phyloP scores from a whole-genome alignment of 1,140 invertebrate genomes.

The Coptotermes formosanus region DNA sequence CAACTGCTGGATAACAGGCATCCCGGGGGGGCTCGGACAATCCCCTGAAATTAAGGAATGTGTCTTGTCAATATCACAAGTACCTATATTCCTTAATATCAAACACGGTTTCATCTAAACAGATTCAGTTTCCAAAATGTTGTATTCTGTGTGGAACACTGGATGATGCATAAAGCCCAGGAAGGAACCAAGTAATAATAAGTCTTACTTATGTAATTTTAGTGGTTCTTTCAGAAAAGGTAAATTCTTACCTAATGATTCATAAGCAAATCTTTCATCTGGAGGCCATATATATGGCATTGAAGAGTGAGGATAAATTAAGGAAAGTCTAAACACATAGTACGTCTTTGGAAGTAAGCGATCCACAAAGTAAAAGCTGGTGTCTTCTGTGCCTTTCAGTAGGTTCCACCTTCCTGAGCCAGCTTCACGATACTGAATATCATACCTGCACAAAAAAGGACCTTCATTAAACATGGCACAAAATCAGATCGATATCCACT shows the following conservation, averaged over 20 bases:
- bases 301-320: slow-evolving; percentile 62
- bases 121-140: too few relatives aligned
- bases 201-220: too few relatives aligned
- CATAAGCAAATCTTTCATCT: slow-evolving; percentile 66
- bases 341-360: slow-evolving; percentile 65
- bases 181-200: too few relatives aligned
- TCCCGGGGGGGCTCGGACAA: slow-evolving; percentile 63
- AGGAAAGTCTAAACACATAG: slow-evolving; percentile 70
- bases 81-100: too few relatives aligned
- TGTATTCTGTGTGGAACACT: too few relatives aligned
- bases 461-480: too few relatives aligned
- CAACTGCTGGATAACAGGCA: slow-evolving; percentile 62
- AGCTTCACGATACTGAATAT: slow-evolving; percentile 38
- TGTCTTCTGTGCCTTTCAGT: neutral
- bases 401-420: slow-evolving; percentile 46
- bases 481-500: too few relatives aligned
- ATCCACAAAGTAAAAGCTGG: neutral
- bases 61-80: too few relatives aligned
- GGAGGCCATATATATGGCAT: slow-evolving; percentile 65
- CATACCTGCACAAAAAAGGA: neutral
- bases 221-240: neutral
- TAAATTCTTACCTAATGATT: slow-evolving; percentile 39
- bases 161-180: too few relatives aligned
- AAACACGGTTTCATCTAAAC: too few relatives aligned
- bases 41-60: slow-evolving; percentile 52